phyloP scores from a whole-genome alignment of 2,113 vertebrate genomes.

The Struthidea cinerea region DNA sequence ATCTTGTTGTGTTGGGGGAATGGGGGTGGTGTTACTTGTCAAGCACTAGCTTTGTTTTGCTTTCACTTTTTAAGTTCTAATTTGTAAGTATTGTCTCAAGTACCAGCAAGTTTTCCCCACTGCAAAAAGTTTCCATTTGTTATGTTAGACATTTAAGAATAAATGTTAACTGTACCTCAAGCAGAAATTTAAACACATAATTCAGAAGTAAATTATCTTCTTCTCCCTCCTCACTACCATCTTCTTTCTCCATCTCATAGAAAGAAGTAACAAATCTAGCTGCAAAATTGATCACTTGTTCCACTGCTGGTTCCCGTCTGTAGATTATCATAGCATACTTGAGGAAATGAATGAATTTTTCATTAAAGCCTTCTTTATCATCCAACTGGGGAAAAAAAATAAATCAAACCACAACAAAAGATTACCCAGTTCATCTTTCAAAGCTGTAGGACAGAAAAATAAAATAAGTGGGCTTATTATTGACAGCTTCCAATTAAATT shows the following conservation, averaged over 20 bases:
- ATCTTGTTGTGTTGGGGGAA: background rate
- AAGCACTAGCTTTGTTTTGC: background rate
- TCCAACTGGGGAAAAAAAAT: constrained; percentile 72
- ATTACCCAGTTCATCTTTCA: background rate
- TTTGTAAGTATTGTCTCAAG: background rate
- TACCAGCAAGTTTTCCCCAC: background rate
- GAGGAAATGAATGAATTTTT: constrained; percentile 86
- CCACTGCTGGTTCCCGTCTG: constrained; percentile 86
- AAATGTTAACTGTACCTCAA: constrained; percentile 78
- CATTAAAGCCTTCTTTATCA: constrained; percentile 82
- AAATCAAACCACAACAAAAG: background rate
- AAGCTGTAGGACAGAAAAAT: background rate
- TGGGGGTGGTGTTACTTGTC: background rate
- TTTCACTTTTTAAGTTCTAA: background rate
- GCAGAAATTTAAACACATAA: constrained; percentile 87
- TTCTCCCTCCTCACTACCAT: constrained; percentile 55
- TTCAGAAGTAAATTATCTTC: constrained; percentile 81
- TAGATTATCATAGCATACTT: constrained; percentile 91
- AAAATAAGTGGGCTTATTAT: rapidly evolving
- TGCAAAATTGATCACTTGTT: constrained; percentile 87
- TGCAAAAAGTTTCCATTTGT: background rate
- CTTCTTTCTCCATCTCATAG: constrained; percentile 65
- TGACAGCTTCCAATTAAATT: background rate
- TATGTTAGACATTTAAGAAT: background rate
- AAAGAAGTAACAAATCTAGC: constrained; percentile 88